Evolutionary conservation across 2,888 invertebrate species (phyloP).

Genomic region (Rhyacophila evoluta): DNA sequence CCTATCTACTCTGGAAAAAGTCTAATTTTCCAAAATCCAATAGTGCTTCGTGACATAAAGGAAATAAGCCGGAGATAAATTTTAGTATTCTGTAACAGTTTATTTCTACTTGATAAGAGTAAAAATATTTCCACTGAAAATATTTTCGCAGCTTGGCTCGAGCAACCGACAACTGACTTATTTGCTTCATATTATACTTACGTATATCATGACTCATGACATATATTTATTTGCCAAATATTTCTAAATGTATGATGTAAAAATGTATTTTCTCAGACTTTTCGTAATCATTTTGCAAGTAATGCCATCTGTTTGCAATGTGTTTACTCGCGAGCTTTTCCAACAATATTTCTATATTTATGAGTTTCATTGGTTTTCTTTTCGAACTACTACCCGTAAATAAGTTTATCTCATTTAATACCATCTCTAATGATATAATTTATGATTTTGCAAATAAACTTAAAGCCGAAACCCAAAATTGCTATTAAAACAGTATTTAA

Average conservation of each 20-base stretch:
- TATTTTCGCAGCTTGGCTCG: not conserved
- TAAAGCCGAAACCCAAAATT: too few species aligned
- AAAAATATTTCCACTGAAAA: not conserved
- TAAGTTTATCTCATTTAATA: too few species aligned
- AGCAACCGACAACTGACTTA: not conserved
- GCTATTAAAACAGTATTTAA: too few species aligned
- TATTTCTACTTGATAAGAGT: not conserved
- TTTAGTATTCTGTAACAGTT: not conserved
- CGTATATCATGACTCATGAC: not conserved
- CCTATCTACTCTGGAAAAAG: too few species aligned
- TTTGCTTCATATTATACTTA: not conserved
- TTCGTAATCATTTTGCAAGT: slow-evolving; percentile 4
- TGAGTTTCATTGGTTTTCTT: not conserved
- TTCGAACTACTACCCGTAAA: not conserved
- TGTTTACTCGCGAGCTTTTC: not conserved
- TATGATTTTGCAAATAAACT: too few species aligned
- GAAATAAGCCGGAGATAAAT: not conserved
- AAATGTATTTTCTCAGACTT: not conserved
- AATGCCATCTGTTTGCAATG: not conserved
- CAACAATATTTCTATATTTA: not conserved
- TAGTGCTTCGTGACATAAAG: too few species aligned
- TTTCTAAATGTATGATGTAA: not conserved
- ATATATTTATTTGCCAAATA: not conserved
- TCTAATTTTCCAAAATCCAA: too few species aligned
- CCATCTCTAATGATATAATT: too few species aligned